Conservation (phyloP, 2,113 vertebrate species). For the Thunnus thynnus region DNA sequence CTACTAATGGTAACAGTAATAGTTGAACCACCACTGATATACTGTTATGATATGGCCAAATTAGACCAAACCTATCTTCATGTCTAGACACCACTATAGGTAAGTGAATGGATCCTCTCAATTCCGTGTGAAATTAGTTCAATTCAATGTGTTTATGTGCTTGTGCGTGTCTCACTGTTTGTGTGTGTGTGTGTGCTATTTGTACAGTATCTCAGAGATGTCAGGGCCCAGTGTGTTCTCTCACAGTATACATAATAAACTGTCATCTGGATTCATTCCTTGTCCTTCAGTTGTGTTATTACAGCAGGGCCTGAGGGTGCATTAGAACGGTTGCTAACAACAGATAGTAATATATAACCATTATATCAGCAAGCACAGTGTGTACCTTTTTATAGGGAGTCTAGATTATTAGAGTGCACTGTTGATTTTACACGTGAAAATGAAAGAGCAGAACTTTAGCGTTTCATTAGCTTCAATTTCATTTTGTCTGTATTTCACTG, state of each 20-base stretch:
- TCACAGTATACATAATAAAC: constrained; percentile 55
- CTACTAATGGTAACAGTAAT: not conserved
- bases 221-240: constrained; percentile 32
- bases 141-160: not conserved
- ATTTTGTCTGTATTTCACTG: constrained; percentile 57
- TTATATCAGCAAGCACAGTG: constrained; percentile 40
- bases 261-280: constrained; percentile 65
- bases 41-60: not conserved
- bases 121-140: not conserved
- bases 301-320: constrained; percentile 57
- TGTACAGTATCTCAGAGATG: constrained; percentile 12
- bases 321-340: constrained; percentile 61
- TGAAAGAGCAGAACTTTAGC: constrained; percentile 46
- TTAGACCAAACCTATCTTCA: not conserved
- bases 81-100: not conserved
- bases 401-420: constrained; percentile 69
- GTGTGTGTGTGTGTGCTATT: not conserved
- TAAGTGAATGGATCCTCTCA: not conserved
- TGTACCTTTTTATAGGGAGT: constrained; percentile 47
- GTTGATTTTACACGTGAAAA: constrained; percentile 67
- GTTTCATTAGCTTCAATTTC: constrained; percentile 67
- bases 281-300: constrained; percentile 73
- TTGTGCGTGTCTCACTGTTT: not conserved
- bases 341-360: constrained; percentile 60
- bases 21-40: not conserved